Base-by-base conservation (phyloP, 1,140 invertebrate genomes). In the Cheumatopsyche charites region DNA sequence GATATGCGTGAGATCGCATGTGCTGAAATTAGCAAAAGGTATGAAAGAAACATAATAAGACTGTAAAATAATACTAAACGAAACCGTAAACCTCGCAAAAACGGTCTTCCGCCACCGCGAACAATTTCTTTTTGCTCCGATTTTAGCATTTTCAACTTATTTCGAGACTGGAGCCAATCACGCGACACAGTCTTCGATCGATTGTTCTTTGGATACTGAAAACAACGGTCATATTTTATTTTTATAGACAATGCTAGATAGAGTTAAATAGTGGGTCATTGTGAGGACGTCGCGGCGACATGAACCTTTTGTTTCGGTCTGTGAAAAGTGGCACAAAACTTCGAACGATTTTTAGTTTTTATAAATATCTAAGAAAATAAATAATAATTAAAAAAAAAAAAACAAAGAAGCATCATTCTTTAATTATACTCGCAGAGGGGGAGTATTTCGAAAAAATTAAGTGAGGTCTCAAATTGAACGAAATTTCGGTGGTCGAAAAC, bases 1-100 rank as follows among this genome's bases (percentile, higher is more conserved):
- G 71, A 72, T 72, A 72, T 62, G 71, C 71, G 71, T 72, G 71
- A 72, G 71, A 72, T 67, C 63, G 71, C 66, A 68, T 68, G 66
- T 15, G 62, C 26, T 21, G 58, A 72, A 72, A 72, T 67, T 72
- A 72, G 63, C 70, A 63, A 65, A 55, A 65, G 47, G 36, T 65
- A 63, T 43, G 71, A 72, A 62, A 67, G 71, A 72, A 72, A 72
- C 45, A 68, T 72, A 72, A 72, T 72, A 72, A 72, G 71, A 15
- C 65, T 26, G 69, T 72, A 72, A 72, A 62, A 68, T 62, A 61
- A 72, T 67, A 72, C 71, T 43, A 72, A 72, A 67, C 61, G 71
- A 72, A 72, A 72, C 71, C 71, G 71, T 67, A 72, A 67, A 72
- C 71, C 71, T 25, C 19, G 52, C 58, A 66, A 72, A 72, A 72